Evolutionary conservation across 2,888 invertebrate species (phyloP), one percentile per base, ranked within the genome.

Genomic region (Molanna angustata): DNA sequence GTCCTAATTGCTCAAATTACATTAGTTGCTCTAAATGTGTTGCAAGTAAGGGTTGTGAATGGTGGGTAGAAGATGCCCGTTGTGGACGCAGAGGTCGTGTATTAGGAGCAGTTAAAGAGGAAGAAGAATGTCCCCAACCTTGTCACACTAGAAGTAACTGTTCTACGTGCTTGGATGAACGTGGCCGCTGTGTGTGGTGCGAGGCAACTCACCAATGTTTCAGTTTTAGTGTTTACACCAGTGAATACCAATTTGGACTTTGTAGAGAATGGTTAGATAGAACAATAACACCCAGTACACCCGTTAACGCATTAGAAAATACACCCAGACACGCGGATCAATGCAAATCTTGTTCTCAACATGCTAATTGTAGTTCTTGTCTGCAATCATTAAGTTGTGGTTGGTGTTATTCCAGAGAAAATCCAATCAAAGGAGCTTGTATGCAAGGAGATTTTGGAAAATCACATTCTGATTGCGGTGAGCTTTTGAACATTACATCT

Each of bases 261-360:
- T 96, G 95, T 65, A 82, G 91, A 32, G 92, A 93, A 67, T 95
- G 95, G 95, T 81, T 94, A 54, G 95, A 95, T 70, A 88, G 89
- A 64, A 83, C 85, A 1, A 82, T 82, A 37, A 71, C 77, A 2
- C 70, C 78, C 41, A 52, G 49, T 31, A 22, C 45, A 19, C 32
- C 47, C 19, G 32, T 31, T 2, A 43, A 51, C 39, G 40, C 35
- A 20, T 72, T 70, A 52, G 73, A 73, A 18, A 17, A 27, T 16
- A 61, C 62, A 21, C 61, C 66, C 19, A 66, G 71, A 14, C 70
- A 72, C 37, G 70, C 78, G 31, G 85, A 86, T 58, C 86, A 90
- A 65, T 93, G 93, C 67, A 89, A 90, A 65, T 84, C 88, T 0
- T 93, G 93, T 65, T 80, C 82, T 20, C 80, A 84, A 19, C 86